A percentile compares a stretch with the other conserved stretches of the same genome.
Evolutionary conservation across 2,113 vertebrate species (phyloP).

Genomic region (Varanus salvator): DNA sequence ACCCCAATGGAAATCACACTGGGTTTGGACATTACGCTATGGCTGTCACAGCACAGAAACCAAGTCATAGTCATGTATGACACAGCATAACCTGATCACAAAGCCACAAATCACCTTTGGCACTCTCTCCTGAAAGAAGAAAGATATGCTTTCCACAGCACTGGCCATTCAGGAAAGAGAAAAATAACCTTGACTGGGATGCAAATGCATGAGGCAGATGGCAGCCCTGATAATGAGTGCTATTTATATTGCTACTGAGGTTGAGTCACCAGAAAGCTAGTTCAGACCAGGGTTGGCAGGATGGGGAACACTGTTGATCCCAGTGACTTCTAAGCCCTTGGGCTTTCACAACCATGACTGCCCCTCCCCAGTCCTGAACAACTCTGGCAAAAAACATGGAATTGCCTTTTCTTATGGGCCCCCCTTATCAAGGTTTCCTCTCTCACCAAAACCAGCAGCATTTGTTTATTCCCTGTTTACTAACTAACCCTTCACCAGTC

Average conservation of each 20-base stretch:
- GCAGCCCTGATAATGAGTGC: constrained; percentile 4
- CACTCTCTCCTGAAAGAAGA: neutral
- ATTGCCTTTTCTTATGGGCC: neutral
- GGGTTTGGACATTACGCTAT: no score
- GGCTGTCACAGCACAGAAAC: neutral
- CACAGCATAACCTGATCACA: neutral
- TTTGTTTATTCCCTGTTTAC: neutral
- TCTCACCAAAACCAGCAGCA: neutral
- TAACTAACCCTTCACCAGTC: neutral
- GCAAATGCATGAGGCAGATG: neutral
- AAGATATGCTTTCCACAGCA: neutral
- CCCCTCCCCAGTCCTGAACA: neutral
- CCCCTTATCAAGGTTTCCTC: neutral
- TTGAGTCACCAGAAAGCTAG: constrained; percentile 17
- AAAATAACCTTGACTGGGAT: constrained; percentile 19
- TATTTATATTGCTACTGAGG: neutral
- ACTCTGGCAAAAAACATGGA: neutral
- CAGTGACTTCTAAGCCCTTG: neutral
- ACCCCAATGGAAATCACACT: no score
- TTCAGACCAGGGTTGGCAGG: constrained; percentile 18
- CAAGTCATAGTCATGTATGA: neutral
- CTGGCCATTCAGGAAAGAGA: neutral
- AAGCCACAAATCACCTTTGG: neutral
- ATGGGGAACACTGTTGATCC: constrained; percentile 3
- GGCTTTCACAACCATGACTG: neutral